Evolutionary conservation across 2,113 vertebrate species (phyloP), one percentile per base, ranked within the genome.

Genomic region (Tauraco erythrolophus): DNA sequence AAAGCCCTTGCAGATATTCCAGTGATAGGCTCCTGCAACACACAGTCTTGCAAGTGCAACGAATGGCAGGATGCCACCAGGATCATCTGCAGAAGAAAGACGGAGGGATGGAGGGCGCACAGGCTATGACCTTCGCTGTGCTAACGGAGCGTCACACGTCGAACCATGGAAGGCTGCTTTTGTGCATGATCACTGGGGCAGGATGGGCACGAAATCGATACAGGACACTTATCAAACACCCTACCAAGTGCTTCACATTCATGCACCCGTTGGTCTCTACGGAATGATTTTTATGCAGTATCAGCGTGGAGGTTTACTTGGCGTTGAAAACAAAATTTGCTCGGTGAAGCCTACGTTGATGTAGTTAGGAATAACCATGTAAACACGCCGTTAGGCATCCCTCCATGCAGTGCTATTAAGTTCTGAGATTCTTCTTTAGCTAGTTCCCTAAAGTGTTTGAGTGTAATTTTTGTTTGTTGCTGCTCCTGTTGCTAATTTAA

Each of bases 401-500:
- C 91, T 76, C 94, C 88, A 19, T 31, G 95, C 96, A 68, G 85
- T 10, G 92, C 95, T 68, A 41, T 4, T 2, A 12, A 64, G 60
- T 30, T 80, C 90, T 8, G 68, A 84, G 56, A 51, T 31, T 65
- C 77, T 33, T 9, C 19, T 18, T 51, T 3, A 90, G 75, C 88
- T 84, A 76, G 3, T 54, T 46, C 48, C 58, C 93, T 97, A 92
- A 84, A 78, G 83, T 87, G 90, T 76, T 56, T 72, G 41, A 11
- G 56, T 4, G 82, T 43, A 54, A 33, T 39, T 81, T 23, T 43
- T 10, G 16, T 24, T 28, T 61, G 45, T 69, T 31, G 88, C 78
- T 81, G 94, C 56, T 96, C 79, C 89, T 74, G 92, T 77, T 7
- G 82, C 94, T 98, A 96, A 71, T 96, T 97, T 98, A 97, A 93